phyloP scores from a whole-genome alignment of 2,797 vertebrate genomes.

The Melanotaenia trifasciata region DNA sequence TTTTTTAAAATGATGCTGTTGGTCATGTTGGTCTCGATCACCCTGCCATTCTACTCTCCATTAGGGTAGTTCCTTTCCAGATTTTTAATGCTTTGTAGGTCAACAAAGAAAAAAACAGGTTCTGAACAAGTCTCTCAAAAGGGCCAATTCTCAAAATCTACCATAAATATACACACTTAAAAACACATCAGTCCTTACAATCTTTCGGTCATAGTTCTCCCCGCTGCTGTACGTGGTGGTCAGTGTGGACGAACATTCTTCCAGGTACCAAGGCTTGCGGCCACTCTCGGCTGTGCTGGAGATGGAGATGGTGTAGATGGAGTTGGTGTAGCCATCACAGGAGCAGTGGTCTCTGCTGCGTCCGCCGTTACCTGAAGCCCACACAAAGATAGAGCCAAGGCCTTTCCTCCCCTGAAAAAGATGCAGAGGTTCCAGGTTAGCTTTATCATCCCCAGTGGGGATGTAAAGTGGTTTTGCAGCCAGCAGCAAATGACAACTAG shows the following conservation, averaged over 20 bases:
- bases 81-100: neutral
- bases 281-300: slow-evolving; percentile 98
- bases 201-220: slow-evolving; percentile 98
- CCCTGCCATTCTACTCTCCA: neutral
- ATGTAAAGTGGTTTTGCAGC: too few relatives aligned
- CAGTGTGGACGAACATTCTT: slow-evolving; percentile 96
- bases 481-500: too few relatives aligned
- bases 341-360: slow-evolving; percentile 98
- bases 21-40: neutral
- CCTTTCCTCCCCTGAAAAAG: slow-evolving; percentile 91
- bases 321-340: slow-evolving; percentile 98
- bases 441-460: too few relatives aligned
- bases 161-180: slow-evolving; percentile 5
- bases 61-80: neutral
- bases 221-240: slow-evolving; percentile 99
- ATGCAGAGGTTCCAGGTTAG: slow-evolving; percentile 15
- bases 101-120: neutral
- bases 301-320: slow-evolving; percentile 99
- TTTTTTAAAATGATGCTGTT: neutral
- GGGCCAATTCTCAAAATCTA: neutral
- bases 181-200: slow-evolving; percentile 81
- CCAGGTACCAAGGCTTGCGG: slow-evolving; percentile 97
- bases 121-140: neutral
- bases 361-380: slow-evolving; percentile 97
- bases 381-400: slow-evolving; percentile 96